A percentile compares a stretch with the other conserved stretches of the same genome.
phyloP scores from a whole-genome alignment of 2,888 invertebrate species.

The Gymnosoma rotundatum region DNA sequence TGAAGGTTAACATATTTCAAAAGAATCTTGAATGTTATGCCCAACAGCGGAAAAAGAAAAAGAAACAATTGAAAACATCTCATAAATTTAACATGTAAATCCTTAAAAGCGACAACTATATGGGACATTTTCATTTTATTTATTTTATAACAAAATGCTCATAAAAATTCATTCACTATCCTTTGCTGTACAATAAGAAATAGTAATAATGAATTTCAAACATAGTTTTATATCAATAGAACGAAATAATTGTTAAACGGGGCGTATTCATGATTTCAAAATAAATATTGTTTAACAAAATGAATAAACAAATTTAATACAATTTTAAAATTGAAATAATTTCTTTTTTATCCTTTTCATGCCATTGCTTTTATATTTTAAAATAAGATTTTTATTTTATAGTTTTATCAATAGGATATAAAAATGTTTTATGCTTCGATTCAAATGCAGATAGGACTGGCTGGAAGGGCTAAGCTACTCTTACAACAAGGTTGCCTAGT shows the following conservation, averaged over 20 bases:
- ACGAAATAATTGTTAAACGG: conserved; percentile 25
- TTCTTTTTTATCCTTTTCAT: too few relatives aligned
- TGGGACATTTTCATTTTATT: conserved; percentile 9
- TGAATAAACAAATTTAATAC: too few relatives aligned
- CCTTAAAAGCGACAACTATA: conserved; percentile 22
- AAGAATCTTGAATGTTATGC: conserved; percentile 40
- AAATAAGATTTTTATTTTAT: too few relatives aligned
- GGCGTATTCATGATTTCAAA: conserved; percentile 17
- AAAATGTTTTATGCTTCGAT: too few relatives aligned
- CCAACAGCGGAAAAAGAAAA: conserved; percentile 7
- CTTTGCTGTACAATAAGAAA: background rate
- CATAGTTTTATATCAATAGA: background rate
- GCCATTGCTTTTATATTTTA: too few relatives aligned
- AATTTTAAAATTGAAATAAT: too few relatives aligned
- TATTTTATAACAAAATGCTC: conserved; percentile 8
- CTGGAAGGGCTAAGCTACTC: too few relatives aligned
- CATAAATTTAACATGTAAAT: conserved; percentile 45
- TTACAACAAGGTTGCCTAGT: too few relatives aligned
- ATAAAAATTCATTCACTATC: background rate
- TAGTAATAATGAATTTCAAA: conserved; percentile 7
- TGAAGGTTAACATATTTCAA: too few relatives aligned
- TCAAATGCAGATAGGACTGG: too few relatives aligned
- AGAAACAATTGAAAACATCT: conserved; percentile 23
- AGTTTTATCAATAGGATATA: too few relatives aligned
- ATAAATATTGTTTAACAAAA: background rate